phyloP scores from a whole-genome alignment of 2,797 vertebrate genomes.

The Enteromius radiatus region DNA sequence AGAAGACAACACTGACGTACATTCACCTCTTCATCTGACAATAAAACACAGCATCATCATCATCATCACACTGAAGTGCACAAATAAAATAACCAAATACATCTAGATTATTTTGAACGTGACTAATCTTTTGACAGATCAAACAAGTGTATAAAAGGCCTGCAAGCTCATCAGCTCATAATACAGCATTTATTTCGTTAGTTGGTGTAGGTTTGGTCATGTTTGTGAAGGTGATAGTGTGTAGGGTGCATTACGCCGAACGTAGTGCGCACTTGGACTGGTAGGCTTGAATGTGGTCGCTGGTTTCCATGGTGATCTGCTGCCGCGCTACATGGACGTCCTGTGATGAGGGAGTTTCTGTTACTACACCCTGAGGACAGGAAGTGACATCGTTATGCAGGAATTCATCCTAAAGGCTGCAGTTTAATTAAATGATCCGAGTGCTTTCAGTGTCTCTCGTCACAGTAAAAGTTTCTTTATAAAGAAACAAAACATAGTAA shows the following conservation, averaged over 20 bases:
- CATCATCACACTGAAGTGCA: background rate
- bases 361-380: constrained; percentile 87
- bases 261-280: constrained; percentile 90
- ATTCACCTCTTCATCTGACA: constrained; percentile 91
- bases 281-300: constrained; percentile 91
- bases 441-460: background rate
- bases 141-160: background rate
- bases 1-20: too few species aligned
- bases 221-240: background rate
- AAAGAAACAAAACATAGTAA: too few species aligned
- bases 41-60: constrained; percentile 40
- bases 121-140: too few species aligned
- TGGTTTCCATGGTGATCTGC: constrained; percentile 94
- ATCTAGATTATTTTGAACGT: too few species aligned
- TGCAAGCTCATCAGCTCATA: background rate
- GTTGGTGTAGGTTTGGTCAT: background rate
- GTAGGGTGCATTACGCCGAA: background rate
- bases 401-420: background rate
- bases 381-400: constrained; percentile 7
- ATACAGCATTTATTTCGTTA: background rate
- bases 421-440: background rate
- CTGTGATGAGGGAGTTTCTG: constrained; percentile 93
- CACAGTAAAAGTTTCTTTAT: too few species aligned
- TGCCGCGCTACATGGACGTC: constrained; percentile 93
- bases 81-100: too few species aligned